Evolutionary conservation across 2,113 vertebrate species (phyloP), one percentile per base, ranked within the genome.

Genomic region (Hepsetus odoe): DNA sequence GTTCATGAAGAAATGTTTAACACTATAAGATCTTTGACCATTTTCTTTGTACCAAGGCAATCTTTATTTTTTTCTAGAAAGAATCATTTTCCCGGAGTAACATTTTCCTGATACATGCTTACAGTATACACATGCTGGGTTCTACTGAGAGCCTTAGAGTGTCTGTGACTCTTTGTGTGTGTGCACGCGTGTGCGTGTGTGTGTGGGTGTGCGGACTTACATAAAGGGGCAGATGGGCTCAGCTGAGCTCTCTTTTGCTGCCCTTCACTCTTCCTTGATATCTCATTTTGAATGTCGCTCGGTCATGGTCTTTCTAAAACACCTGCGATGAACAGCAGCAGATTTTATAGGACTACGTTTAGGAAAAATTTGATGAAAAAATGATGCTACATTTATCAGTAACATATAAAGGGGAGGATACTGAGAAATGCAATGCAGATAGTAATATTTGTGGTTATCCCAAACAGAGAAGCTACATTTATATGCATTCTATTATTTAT

Each of bases 151-250:
- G 13, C 44, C 44, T 38, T 4, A 5, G 10, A 18, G 10, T 53
- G 51, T 53, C 32, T 38, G 30, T 65, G 66, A 35, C 42, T 67
- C 32, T 40, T 28, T 56, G 69, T 33, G 18, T 6, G 51, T 49
- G 40, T 53, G 35, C 24, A 24, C 40, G 20, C 32, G 58, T 38
- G 62, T 3, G 22, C 30, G n/a, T 5, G 7, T 64, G 53, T 76
- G 56, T 70, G 14, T 79, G 58, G 4, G 46, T 55, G 42, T 78
- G 73, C 73, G 62, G 35, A 71, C 80, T 86, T 86, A 71, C 16
- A 38, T 73, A 85, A 83, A 77, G 32, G 66, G 82, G 72, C 80
- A 85, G 67, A 82, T 82, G 80, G 75, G 77, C 72, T 67, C 84
- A 85, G 79, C 77, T 87, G 80, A 59, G 77, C 65, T 56, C n/a